Evolutionary conservation across 2,888 invertebrate species (phyloP), one percentile per base, ranked within the genome.

Genomic region (Chloromyia formosa): DNA sequence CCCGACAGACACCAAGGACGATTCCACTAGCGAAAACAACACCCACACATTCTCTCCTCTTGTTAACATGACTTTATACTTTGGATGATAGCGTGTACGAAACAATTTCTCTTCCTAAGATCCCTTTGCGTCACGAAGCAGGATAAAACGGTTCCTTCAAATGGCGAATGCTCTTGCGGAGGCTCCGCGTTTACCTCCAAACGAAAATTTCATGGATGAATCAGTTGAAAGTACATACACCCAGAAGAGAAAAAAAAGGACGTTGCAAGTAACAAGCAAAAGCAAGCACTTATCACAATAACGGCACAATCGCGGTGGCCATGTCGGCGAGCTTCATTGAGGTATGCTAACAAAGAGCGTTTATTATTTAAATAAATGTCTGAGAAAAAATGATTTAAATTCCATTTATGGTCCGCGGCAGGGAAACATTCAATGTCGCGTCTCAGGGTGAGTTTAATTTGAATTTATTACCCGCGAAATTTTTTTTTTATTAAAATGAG

Each of bases 61-160:
- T 71, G 71, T 71, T 23, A 71, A 71, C 71, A 71, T 40, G 71
- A 71, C 53, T 71, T 69, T 71, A 40, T 71, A 58, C 71, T 71
- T 71, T 71, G 58, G 40, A 56, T 5, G 71, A 35, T 35, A 35
- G 27, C 27, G 27, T 35, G 10, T 56, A 40, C 35, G 49, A 58
- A 42, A 56, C 49, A 12, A 23, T 49, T 66, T 66, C 23, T 62
- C 40, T 40, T 62, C 16, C 16, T 9, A 62, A 9, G 62, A 23
- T 23, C 18, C n/a, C 4, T 20, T 16, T 3, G 53, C 53, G n/a
- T 53, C 16, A 10, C 53, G 16, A 53, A 14, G 53, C 53, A 16
- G 1, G 56, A 20, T 20, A 10, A n/a, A 12, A 10, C 56, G 4
- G 56, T 18, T 4, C 16, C 18, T 56, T 56, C 10, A 18, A 20